phyloP scores from a whole-genome alignment of 2,113 vertebrate species.

The Muscicapa adusta region DNA sequence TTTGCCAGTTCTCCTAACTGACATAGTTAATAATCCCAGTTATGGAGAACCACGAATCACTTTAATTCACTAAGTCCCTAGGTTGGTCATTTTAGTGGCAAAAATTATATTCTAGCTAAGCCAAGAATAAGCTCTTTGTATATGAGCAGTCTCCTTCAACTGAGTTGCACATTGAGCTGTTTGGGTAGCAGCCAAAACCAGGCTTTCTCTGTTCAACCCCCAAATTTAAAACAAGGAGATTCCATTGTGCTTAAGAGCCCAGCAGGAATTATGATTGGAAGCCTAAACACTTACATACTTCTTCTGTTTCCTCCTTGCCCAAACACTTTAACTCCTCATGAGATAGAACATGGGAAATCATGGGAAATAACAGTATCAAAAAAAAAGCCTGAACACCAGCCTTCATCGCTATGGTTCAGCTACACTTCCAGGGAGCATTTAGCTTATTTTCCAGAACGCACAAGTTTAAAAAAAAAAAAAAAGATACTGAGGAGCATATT shows the following conservation, averaged over 20 bases:
- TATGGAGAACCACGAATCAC: slow-evolving; percentile 46
- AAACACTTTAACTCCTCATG: slow-evolving; percentile 54
- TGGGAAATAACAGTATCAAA: not conserved
- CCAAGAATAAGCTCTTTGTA: slow-evolving; percentile 77
- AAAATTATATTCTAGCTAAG: slow-evolving; percentile 70
- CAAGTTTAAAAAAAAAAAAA: not conserved
- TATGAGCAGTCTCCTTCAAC: slow-evolving; percentile 62
- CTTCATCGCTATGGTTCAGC: not conserved
- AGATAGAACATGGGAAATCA: not conserved
- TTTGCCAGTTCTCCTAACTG: slow-evolving; percentile 33
- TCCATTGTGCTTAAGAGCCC: slow-evolving; percentile 62
- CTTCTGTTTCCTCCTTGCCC: slow-evolving; percentile 44
- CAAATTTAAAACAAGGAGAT: slow-evolving; percentile 72
- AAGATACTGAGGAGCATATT: not conserved
- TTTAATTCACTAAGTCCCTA: slow-evolving; percentile 63
- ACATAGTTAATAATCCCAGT: slow-evolving; percentile 59
- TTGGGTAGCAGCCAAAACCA: slow-evolving; percentile 72
- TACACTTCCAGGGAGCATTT: not conserved
- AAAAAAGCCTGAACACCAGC: not conserved
- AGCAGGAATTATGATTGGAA: slow-evolving; percentile 58
- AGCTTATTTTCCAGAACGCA: not conserved
- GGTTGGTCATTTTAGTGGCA: slow-evolving; percentile 71
- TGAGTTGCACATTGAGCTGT: slow-evolving; percentile 64
- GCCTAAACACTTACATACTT: slow-evolving; percentile 64
- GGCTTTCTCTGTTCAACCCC: slow-evolving; percentile 56